Evolutionary conservation across 2,888 invertebrate species (phyloP).

Genomic region (Bursaphelenchus okinawaensis): DNA sequence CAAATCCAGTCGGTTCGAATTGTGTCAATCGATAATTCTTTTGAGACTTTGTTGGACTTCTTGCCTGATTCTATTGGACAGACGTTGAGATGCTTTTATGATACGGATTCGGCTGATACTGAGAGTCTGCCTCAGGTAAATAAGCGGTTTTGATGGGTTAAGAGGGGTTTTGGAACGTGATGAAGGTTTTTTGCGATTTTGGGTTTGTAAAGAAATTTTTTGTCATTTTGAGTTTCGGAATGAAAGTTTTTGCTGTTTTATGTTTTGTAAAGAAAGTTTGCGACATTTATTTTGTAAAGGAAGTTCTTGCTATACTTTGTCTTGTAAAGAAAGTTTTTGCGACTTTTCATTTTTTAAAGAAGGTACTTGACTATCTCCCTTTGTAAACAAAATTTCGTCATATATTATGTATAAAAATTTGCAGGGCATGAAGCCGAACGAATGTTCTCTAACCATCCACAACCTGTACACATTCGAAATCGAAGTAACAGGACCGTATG

Average conservation of each 20-base stretch:
- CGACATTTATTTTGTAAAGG: too few species aligned
- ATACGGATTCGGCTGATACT: slow-evolving; percentile 30
- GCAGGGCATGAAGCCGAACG: slow-evolving; percentile 22
- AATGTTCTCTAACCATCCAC: slow-evolving; percentile 40
- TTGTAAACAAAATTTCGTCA: too few species aligned
- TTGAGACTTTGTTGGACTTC: slow-evolving; percentile 48
- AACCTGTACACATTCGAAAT: slow-evolving; percentile 50
- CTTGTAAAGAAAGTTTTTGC: too few species aligned
- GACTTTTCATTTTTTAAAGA: too few species aligned
- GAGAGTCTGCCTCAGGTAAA: not conserved
- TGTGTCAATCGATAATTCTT: slow-evolving; percentile 42
- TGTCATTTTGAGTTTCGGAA: too few species aligned
- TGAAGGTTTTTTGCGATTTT: too few species aligned
- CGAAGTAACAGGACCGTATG: slow-evolving; percentile 49
- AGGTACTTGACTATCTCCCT: too few species aligned
- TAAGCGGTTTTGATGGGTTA: not conserved
- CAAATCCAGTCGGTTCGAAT: slow-evolving; percentile 41
- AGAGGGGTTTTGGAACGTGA: not conserved
- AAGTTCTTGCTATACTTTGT: too few species aligned
- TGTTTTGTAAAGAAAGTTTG: too few species aligned
- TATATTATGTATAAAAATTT: too few species aligned
- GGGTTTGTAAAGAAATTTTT: too few species aligned
- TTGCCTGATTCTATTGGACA: slow-evolving; percentile 45
- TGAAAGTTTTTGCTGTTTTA: too few species aligned
- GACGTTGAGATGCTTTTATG: slow-evolving; percentile 47